Conservation (phyloP, 2,888 invertebrate species). For the Reticulitermes lucifugus region DNA sequence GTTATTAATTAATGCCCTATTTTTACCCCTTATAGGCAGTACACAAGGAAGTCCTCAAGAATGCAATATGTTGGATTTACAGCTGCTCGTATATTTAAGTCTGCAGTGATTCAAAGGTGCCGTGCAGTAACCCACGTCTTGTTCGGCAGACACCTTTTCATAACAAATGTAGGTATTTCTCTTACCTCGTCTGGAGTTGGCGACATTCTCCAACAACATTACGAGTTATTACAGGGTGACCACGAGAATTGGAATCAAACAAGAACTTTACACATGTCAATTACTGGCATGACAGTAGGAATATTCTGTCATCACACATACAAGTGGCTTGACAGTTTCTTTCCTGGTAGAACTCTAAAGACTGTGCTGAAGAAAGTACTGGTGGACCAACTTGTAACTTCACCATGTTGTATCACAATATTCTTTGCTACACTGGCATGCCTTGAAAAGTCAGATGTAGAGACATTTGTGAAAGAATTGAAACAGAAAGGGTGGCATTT, state of each 20-base stretch:
- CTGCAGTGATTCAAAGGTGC: slow-evolving; percentile 22
- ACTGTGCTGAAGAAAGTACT: slow-evolving; percentile 82
- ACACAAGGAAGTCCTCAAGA: neutral
- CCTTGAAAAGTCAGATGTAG: slow-evolving; percentile 73
- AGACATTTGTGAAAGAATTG: slow-evolving; percentile 76
- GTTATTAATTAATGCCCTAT: too few species aligned
- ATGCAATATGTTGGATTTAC: slow-evolving; percentile 32
- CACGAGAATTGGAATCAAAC: slow-evolving; percentile 68
- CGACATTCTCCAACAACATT: slow-evolving; percentile 83
- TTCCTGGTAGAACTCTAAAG: slow-evolving; percentile 76
- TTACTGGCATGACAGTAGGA: slow-evolving; percentile 82
- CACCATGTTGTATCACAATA: slow-evolving; percentile 81
- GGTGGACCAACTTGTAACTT: slow-evolving; percentile 85
- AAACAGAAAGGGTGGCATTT: slow-evolving; percentile 79
- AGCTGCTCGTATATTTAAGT: slow-evolving; percentile 18
- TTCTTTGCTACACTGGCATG: slow-evolving; percentile 83
- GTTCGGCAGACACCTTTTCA: slow-evolving; percentile 73
- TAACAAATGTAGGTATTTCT: slow-evolving; percentile 85
- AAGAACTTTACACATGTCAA: slow-evolving; percentile 81
- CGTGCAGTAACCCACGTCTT: slow-evolving; percentile 35
- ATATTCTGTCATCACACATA: slow-evolving; percentile 91
- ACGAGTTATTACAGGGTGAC: slow-evolving; percentile 72
- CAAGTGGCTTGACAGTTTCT: slow-evolving; percentile 75
- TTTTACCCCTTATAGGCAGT: too few species aligned
- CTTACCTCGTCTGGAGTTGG: slow-evolving; percentile 80